Conservation (phyloP, 2,113 vertebrate genomes). For the Oncorhynchus mykiss region DNA sequence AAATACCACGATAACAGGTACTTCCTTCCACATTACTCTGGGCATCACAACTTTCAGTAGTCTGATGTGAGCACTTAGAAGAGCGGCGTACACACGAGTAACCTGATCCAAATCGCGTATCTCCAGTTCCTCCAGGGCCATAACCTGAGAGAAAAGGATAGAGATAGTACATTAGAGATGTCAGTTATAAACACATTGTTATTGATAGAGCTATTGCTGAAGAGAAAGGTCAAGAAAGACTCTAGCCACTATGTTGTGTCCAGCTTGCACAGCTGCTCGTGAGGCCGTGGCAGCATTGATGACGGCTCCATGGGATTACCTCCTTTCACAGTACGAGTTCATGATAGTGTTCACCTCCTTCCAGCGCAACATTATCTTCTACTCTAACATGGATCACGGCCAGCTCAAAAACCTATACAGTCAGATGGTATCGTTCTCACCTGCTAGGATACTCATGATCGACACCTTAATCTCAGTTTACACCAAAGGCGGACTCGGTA, state of each 20-base stretch:
- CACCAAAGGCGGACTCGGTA: neutral
- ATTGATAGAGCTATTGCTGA: rapidly evolving
- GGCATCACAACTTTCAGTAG: neutral
- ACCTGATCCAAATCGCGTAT: neutral
- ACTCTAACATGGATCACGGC: neutral
- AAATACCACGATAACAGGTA: neutral
- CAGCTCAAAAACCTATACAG: neutral
- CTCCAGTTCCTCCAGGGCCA: neutral
- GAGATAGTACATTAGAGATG: no score
- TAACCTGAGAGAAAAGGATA: neutral
- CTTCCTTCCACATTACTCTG: neutral
- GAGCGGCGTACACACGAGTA: neutral
- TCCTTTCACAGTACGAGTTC: neutral
- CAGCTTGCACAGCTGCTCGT: rapidly evolving
- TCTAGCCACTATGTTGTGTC: no score
- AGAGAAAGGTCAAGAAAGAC: no score
- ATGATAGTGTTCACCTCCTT: neutral
- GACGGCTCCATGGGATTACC: neutral
- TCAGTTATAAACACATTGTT: no score
- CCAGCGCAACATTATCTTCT: neutral
- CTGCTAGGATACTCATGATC: neutral
- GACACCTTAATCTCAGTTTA: neutral
- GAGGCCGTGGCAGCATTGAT: neutral
- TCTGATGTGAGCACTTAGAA: neutral
- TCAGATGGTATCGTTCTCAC: neutral